Conservation (phyloP, 2,113 vertebrate genomes). For the Neogale vison region DNA sequence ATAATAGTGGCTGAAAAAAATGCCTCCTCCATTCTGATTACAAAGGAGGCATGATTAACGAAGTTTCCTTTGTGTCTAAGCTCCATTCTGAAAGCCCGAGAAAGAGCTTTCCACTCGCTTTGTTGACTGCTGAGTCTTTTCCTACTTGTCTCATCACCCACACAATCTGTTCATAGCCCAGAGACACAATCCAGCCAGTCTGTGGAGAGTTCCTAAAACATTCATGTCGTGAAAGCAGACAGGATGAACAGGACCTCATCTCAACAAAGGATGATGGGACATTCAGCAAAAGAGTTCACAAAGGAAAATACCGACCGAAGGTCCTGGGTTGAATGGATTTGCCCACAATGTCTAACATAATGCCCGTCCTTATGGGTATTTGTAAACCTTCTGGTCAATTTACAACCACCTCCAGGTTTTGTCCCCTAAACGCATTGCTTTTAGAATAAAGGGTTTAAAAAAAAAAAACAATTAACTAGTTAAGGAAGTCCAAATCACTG, state of each 20-base stretch:
- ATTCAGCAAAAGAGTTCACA: constrained; percentile 68
- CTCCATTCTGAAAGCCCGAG: constrained; percentile 63
- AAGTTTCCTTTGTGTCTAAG: constrained; percentile 69
- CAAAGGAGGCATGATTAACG: constrained; percentile 75
- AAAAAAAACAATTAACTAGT: constrained; percentile 37
- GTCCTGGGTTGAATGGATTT: constrained; percentile 50
- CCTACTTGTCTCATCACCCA: constrained; percentile 76
- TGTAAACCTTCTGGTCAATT: constrained; percentile 60
- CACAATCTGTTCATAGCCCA: constrained; percentile 74
- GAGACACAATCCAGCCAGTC: constrained; percentile 68
- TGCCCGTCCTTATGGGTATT: neutral
- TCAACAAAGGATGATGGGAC: constrained; percentile 66
- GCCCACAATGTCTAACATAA: constrained; percentile 50
- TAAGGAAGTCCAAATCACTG: neutral
- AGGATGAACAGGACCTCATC: constrained; percentile 61
- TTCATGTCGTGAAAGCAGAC: constrained; percentile 62
- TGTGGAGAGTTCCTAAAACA: constrained; percentile 76
- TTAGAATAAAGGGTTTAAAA: constrained; percentile 5
- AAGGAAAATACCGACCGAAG: constrained; percentile 52
- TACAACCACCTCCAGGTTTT: constrained; percentile 54
- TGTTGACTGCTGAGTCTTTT: constrained; percentile 61
- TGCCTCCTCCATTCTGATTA: constrained; percentile 50
- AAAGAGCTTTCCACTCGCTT: constrained; percentile 33
- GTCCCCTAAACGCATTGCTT: neutral
- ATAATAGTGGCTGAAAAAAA: constrained; percentile 63